These are phyloP conservation scores for Melopsittacus undulatus DNA, from an alignment of 2,797 vertebrate species.

Conservation along the genomic window DNA sequence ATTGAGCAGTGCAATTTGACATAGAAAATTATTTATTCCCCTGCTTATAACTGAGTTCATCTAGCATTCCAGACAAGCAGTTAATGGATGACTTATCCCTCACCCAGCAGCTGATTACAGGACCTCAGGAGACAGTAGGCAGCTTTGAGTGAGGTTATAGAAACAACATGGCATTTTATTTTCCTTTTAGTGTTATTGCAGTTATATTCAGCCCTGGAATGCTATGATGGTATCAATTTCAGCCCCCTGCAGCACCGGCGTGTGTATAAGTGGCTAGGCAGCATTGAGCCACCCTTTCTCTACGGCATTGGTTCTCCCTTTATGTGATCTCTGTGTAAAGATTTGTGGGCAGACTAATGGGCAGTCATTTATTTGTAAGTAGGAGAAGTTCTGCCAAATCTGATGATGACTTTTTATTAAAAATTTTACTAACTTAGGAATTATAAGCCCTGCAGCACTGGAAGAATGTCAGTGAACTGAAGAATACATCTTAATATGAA, in stretches of 20 bases:
- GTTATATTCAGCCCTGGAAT: conserved; percentile 44
- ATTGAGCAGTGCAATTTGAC: conserved; percentile 47
- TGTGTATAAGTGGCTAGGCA: background rate
- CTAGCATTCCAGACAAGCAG: conserved; percentile 68
- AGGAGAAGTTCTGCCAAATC: background rate
- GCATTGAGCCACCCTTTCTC: background rate
- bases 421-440: background rate
- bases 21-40: conserved; percentile 72
- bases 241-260: conserved; percentile 6
- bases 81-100: conserved; percentile 79
- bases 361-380: background rate
- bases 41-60: conserved; percentile 76
- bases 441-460: background rate
- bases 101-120: conserved; percentile 50
- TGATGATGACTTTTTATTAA: background rate
- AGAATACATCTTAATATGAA: background rate
- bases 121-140: conserved; percentile 62
- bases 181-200: conserved; percentile 45
- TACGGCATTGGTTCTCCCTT: background rate
- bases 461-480: background rate
- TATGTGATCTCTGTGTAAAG: background rate
- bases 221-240: background rate
- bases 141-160: conserved; percentile 54
- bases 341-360: background rate
- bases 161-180: conserved; percentile 47